Evolutionary conservation across 2,888 invertebrate species (phyloP).

Genomic region (Actias luna): DNA sequence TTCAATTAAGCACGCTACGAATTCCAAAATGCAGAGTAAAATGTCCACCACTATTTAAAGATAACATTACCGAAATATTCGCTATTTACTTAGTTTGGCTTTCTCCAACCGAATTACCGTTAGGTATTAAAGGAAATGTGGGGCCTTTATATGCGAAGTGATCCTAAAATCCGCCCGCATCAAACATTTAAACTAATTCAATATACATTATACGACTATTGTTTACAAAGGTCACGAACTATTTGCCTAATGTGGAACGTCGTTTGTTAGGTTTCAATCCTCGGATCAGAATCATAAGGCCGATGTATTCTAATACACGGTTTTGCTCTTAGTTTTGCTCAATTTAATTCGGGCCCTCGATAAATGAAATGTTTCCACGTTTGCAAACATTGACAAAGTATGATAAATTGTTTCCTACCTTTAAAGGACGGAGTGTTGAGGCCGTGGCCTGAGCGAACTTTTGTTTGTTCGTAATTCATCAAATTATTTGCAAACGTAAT

Average conservation of each 20-base stretch:
- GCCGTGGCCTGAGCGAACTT: background rate
- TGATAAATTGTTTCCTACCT: constrained; percentile 6
- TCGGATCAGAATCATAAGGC: background rate
- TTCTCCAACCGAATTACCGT: background rate
- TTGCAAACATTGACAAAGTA: constrained; percentile 12
- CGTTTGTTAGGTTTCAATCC: constrained; percentile 5
- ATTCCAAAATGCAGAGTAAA: background rate
- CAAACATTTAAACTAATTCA: constrained; percentile 13
- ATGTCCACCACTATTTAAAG: background rate
- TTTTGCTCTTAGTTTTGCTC: constrained; percentile 20
- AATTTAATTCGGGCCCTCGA: constrained; percentile 16
- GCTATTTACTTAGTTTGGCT: background rate
- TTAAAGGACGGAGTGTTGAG: background rate
- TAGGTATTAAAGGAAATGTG: background rate
- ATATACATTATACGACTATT: constrained; percentile 13
- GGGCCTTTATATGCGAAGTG: background rate
- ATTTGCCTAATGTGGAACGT: constrained; percentile 1
- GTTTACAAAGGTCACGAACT: constrained; percentile 4
- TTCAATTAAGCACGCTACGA: background rate
- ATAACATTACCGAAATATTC: background rate
- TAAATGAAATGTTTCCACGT: constrained; percentile 11
- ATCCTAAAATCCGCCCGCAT: constrained; percentile 8
- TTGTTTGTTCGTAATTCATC: background rate
- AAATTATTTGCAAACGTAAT: background rate
- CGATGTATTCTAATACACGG: constrained; percentile 16